These are phyloP conservation scores for Alectura lathami DNA, from an alignment of 2,113 vertebrate genomes.

Conservation along the genomic window DNA sequence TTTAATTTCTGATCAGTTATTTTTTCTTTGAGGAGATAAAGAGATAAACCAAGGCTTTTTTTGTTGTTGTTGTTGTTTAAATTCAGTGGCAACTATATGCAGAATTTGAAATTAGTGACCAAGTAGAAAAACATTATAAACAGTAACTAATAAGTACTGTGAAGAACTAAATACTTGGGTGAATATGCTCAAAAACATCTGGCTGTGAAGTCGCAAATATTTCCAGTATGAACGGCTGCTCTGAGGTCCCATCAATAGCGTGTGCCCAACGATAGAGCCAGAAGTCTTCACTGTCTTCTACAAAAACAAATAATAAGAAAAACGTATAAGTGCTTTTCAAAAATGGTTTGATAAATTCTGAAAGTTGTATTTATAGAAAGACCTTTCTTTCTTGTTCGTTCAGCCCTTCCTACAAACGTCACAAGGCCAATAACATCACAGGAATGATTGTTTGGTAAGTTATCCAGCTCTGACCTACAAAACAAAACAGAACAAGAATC, in stretches of 20 bases:
- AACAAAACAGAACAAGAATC: constrained; percentile 15
- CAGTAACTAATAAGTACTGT: constrained; percentile 10
- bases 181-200: constrained; percentile 88
- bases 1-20: background rate
- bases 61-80: background rate
- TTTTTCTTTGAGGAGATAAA: background rate
- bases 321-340: background rate
- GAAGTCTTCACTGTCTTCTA: constrained; percentile 85
- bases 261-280: constrained; percentile 93
- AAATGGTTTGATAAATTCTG: background rate
- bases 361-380: constrained; percentile 25
- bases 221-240: constrained; percentile 87
- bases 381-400: constrained; percentile 84
- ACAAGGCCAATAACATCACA: constrained; percentile 91
- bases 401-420: constrained; percentile 88
- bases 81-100: background rate
- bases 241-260: constrained; percentile 84
- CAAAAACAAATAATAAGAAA: constrained; percentile 47
- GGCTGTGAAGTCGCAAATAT: constrained; percentile 92
- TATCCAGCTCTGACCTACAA: constrained; percentile 83
- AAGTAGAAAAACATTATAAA: background rate
- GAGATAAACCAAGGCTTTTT: background rate
- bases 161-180: constrained; percentile 81
- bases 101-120: background rate
- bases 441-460: constrained; percentile 73